Base-by-base conservation (phyloP, 2,797 vertebrate species). In the Crocodylus rhombifer region DNA sequence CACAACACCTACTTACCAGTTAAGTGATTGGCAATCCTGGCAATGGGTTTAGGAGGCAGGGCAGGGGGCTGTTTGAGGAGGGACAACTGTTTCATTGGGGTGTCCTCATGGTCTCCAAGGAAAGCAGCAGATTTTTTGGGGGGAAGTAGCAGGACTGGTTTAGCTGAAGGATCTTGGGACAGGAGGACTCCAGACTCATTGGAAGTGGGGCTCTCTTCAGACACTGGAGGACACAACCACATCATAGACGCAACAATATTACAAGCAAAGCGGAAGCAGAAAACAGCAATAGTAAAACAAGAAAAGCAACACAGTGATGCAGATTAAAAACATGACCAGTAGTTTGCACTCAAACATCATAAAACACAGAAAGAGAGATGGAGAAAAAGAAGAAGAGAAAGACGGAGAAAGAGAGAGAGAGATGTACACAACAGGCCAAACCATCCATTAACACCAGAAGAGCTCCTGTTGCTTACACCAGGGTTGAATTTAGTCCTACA, bases 11-110 rank as follows among this genome's bases (percentile, higher is more conserved):
- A 97, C 98, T 98, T 98, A 99, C 99, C 99, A 98, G 98, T 98
- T 98, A 98, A 98, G 96, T 99, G 99, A 98, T 98, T 99, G 98
- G 98, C 97, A 98, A 99, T 99, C 98, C 99, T 98, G 97, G 99
- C 98, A 98, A 99, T 99, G 96, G 99, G 99, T 97, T 99, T 99
- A 89, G 99, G 99, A 97, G 99, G 99, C 97, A 99, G 98, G 96
- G 99, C 99, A 42, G 99, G 99, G 97, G 99, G 99, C 97, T 99
- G 99, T 98, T 99, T 99, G 98, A 99, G 99, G 96, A 99, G 99
- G 96, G 99, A 97, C 73, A 98, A 97, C 93, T 99, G 99, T 98
- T 99, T 99, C 97, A 98, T 96, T 83, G 98, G 98, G 95, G 97
- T 98, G 94, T 99, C 99, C 98, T 99, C 99, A 98, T 98, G 97